phyloP scores from a whole-genome alignment of 2,797 vertebrate species.

The Menidia menidia region DNA sequence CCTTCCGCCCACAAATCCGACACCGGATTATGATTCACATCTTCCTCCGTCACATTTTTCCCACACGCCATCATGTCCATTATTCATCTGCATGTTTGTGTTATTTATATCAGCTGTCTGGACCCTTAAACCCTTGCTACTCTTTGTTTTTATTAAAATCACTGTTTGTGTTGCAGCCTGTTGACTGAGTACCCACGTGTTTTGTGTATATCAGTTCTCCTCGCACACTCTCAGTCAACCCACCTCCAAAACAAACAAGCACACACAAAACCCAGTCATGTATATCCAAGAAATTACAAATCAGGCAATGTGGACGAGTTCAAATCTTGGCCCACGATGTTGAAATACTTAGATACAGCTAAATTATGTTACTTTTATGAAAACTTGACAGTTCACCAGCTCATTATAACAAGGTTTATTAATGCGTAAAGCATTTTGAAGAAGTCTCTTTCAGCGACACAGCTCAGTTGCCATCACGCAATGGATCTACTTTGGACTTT shows the following conservation, averaged over 20 bases:
- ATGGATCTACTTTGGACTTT: not conserved
- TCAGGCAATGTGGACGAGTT: not conserved
- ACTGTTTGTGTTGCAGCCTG: constrained; percentile 16
- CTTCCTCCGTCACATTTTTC: constrained; percentile 2
- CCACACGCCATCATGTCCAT: not conserved
- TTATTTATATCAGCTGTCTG: constrained; percentile 3
- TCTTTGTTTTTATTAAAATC: constrained; percentile 23
- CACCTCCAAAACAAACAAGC: not conserved
- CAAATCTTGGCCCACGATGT: not conserved
- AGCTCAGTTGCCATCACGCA: not conserved
- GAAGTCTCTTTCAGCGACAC: too few relatives aligned
- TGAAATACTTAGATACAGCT: not conserved
- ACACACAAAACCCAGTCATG: too few relatives aligned
- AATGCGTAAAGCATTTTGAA: too few relatives aligned
- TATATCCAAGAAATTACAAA: too few relatives aligned
- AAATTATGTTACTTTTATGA: not conserved
- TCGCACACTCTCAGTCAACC: not conserved
- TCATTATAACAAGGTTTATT: too few relatives aligned
- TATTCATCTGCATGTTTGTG: constrained; percentile 10
- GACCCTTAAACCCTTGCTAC: constrained; percentile 14
- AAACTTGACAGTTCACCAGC: not conserved
- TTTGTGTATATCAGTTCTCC: not conserved
- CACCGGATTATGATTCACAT: constrained; percentile 18
- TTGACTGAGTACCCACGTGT: constrained; percentile 5
- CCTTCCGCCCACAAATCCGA: constrained; percentile 22